These are phyloP conservation scores for Chlorospingus semifuscus DNA, from an alignment of 2,797 vertebrate genomes.

Conservation along the genomic window DNA sequence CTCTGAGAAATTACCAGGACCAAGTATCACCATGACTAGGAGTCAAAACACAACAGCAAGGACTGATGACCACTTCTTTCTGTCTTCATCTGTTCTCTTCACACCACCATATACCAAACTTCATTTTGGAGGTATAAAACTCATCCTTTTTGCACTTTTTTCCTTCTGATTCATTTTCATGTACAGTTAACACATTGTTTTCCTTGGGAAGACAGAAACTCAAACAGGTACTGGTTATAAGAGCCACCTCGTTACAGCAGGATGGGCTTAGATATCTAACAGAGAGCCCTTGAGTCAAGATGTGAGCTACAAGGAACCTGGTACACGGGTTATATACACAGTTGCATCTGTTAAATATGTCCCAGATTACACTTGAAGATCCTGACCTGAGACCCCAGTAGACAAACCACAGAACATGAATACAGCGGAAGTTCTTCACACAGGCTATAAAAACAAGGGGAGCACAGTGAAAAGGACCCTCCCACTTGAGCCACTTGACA, in stretches of 20 bases:
- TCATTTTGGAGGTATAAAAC: not conserved
- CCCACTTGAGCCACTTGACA: not conserved
- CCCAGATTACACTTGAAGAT: not conserved
- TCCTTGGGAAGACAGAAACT: not conserved
- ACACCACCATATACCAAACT: not conserved
- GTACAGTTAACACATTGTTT: not conserved
- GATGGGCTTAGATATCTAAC: not conserved
- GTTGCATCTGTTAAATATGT: not conserved
- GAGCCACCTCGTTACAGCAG: not conserved
- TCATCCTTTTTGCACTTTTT: not conserved
- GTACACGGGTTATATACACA: rapidly evolving
- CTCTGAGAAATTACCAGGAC: not conserved
- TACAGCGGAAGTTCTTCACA: not conserved
- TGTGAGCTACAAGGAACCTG: not conserved
- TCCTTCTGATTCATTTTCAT: not conserved
- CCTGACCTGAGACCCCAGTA: not conserved
- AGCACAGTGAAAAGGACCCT: not conserved
- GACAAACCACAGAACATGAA: not conserved
- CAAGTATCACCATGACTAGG: not conserved
- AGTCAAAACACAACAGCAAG: not conserved
- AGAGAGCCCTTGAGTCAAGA: not conserved
- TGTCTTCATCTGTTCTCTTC: not conserved
- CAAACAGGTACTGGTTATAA: not conserved
- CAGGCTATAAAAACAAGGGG: not conserved
- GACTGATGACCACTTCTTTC: not conserved